Base-by-base conservation (phyloP, 2,113 vertebrate species). In the Dipodomys spectabilis region DNA sequence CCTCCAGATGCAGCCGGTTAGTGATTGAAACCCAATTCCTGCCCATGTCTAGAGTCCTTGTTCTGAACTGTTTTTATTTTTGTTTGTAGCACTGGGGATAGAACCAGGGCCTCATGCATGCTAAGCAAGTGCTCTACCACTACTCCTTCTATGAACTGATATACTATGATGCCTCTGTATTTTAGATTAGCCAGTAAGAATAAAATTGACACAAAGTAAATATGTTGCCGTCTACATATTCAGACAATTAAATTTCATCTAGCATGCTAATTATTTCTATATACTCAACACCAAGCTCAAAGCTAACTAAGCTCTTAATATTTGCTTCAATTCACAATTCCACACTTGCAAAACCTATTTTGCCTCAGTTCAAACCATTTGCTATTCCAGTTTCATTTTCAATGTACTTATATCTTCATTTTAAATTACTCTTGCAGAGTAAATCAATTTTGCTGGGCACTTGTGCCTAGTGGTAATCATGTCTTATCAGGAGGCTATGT, bases 81-180 rank as follows among this genome's bases (percentile, higher is more conserved):
- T 64, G 20, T 25, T 64, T 23, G 62, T 8, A 23, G 62, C 7
- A 6, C 20, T 25, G 6, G 6, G 62, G 22, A 57, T 16, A 57
- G 53, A 57, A 57, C 62, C 62, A 23, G 22, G 6, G 62, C 22
- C 22, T 64, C 62, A 20, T 64, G 62, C 20, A 20, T 64, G 5
- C 62, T 64, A 64, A 25, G 19, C 23, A 64, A 64, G 62, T 6
- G 22, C 23, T 64, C 62, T 12, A 57, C 23, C 62, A 64, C 62
- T 64, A 25, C 4, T 22, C 22, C 23, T 20, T 25, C 8, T 64
- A 7, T 64, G 19, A 67, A 28, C 20, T 8, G 0, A 57, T 16
- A 60, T 13, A 28, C 2, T 0, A 6, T 7, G 12, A 1, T 12
- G 1, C 39, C 15, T 65, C 25, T 32, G 20, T 35, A 27, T 68